These are phyloP conservation scores for Pentamera pediparva DNA, from an alignment of 53 echinoderm and acorn worm species.

Conservation along the genomic window DNA sequence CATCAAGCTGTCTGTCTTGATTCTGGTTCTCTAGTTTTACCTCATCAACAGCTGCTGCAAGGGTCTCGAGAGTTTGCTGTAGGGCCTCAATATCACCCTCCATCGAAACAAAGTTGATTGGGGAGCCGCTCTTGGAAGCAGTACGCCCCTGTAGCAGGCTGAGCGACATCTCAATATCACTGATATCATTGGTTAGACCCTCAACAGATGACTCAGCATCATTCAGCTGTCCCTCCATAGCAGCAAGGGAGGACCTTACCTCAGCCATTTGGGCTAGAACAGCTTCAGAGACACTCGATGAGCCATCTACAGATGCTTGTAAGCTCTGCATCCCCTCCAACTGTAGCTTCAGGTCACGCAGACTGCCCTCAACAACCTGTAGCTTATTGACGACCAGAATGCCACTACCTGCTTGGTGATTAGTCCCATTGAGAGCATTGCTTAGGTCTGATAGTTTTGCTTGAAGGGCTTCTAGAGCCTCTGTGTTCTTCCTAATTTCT, in stretches of 20 bases:
- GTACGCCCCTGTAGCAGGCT: background rate
- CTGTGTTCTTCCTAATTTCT: background rate
- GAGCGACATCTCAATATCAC: background rate
- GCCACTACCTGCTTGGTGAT: background rate
- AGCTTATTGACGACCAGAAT: background rate
- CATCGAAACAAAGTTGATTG: background rate
- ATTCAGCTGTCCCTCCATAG: background rate
- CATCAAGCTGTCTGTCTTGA: slow-evolving; percentile 1
- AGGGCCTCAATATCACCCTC: background rate
- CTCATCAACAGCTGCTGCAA: background rate
- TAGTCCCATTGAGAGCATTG: background rate
- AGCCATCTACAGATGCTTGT: background rate
- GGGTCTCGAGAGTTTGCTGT: background rate
- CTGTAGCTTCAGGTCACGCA: background rate
- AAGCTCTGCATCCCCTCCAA: slow-evolving; percentile 23
- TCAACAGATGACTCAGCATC: background rate
- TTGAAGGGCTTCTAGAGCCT: background rate
- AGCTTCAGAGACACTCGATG: background rate
- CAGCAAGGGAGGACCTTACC: background rate
- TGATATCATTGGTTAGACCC: background rate
- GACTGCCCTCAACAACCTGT: background rate
- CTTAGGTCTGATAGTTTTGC: background rate
- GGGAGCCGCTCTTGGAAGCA: background rate
- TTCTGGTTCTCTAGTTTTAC: slow-evolving; percentile 2
- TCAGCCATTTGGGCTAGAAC: background rate